Base-by-base conservation (phyloP, 2,113 vertebrate genomes). In the Tenebrosternarchus preto region DNA sequence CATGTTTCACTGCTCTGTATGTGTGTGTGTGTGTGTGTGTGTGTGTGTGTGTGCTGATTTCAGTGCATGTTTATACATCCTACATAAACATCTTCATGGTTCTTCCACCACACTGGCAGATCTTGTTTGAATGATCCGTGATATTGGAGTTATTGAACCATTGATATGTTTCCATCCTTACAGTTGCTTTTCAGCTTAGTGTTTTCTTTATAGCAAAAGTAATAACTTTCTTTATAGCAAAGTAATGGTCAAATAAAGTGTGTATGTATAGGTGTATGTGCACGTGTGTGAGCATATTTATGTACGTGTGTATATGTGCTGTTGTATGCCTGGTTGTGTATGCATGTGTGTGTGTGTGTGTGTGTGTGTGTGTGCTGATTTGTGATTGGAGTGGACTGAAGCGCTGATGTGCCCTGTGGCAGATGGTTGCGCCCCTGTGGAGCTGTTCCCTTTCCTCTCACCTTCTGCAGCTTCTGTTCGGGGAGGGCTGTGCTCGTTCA, bases 371-470 rank as follows among this genome's bases (percentile, higher is more conserved):
- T 76, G 15, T 66, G 20, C 39, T 43, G 71, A 73, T 78, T 73
- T 80, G 78, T 56, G 33, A 77, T 73, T 60, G 64, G 71, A 72
- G 73, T 82, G 50, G 74, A 88, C 83, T 87, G 83, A 87, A 84
- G 72, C 82, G 86, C 83, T 84, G 87, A 89, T 83, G 84, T 83
- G 86, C 77, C 81, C 66, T 69, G 76, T 85, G 80, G 81, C 89
- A 90, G 90, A 89, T 91, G 90, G 87, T 81, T 73, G 61, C 55
- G 46, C 67, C 87, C 88, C 90, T 66, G 69, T 76, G 83, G 88
- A 77, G 80, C 80, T 56, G 56, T 92, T 84, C 78, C 74, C 66
- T 78, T 87, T 84, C 69, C 78, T 85, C 80, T 84, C 78, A 78
- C 82, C 69, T 82, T 83, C 78, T 81, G 69, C 72, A 82, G 43